Evolutionary conservation across 2,797 vertebrate species (phyloP).

Genomic region (Margarornis squamiger): DNA sequence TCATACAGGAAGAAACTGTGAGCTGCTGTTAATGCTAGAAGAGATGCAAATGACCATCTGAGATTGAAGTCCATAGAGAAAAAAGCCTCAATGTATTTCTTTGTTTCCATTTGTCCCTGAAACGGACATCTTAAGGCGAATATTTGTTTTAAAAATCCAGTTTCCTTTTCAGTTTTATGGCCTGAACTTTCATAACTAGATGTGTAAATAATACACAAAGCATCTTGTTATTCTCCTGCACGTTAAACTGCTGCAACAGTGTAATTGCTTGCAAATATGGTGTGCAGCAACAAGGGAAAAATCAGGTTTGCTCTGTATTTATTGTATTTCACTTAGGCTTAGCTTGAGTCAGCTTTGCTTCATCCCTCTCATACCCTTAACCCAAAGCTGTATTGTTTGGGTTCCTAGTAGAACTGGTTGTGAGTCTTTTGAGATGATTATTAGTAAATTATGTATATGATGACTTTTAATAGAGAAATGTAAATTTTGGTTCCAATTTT

Average conservation of each 20-base stretch:
- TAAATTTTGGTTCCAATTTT: background rate
- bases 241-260: background rate
- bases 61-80: background rate
- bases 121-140: background rate
- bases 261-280: slow-evolving; percentile 17
- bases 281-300: background rate
- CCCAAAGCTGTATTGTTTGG: background rate
- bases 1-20: background rate
- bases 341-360: slow-evolving; percentile 34
- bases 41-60: background rate
- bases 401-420: background rate
- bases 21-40: background rate
- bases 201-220: background rate
- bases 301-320: background rate
- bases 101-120: background rate
- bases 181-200: background rate
- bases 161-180: background rate
- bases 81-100: background rate
- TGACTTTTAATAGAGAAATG: slow-evolving; percentile 1
- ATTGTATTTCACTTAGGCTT: background rate
- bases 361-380: background rate
- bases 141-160: background rate
- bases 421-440: background rate
- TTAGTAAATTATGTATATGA: slow-evolving; percentile 5
- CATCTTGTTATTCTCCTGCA: background rate